A percentile compares a stretch with the other conserved stretches of the same genome.
These are phyloP conservation scores for Saguinus midas DNA, from an alignment of 2,113 vertebrate genomes.

Conservation along the genomic window DNA sequence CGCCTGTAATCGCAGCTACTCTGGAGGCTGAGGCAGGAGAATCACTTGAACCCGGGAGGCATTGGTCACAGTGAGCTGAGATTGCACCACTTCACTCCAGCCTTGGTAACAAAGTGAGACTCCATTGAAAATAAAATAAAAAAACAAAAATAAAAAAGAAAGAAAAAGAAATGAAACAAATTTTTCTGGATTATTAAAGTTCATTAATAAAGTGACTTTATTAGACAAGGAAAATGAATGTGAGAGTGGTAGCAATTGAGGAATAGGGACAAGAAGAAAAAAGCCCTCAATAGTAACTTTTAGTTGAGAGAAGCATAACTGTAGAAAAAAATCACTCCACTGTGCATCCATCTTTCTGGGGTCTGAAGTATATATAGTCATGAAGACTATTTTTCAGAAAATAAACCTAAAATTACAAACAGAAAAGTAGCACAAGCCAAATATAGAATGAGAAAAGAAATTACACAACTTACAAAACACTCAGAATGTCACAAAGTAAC, in stretches of 20 bases:
- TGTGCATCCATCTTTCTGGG: not conserved
- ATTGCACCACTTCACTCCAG: too few relatives aligned
- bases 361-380: not conserved
- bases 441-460: slow-evolving; percentile 5
- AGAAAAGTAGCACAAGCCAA: not conserved
- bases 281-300: not conserved
- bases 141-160: too few relatives aligned
- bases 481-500: not conserved
- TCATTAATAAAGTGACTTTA: not conserved
- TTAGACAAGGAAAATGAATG: not conserved
- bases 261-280: not conserved
- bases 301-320: not conserved
- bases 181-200: not conserved
- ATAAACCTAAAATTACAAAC: not conserved
- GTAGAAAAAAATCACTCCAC: not conserved
- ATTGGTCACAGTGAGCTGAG: too few relatives aligned
- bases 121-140: too few relatives aligned
- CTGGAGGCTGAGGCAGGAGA: too few relatives aligned
- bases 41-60: too few relatives aligned
- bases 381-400: not conserved
- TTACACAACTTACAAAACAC: not conserved
- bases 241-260: not conserved
- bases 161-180: not conserved
- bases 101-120: too few relatives aligned
- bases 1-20: too few relatives aligned